These are phyloP conservation scores for Drosophila ustulata DNA, from an alignment of 2,888 invertebrate species.

Conservation along the genomic window DNA sequence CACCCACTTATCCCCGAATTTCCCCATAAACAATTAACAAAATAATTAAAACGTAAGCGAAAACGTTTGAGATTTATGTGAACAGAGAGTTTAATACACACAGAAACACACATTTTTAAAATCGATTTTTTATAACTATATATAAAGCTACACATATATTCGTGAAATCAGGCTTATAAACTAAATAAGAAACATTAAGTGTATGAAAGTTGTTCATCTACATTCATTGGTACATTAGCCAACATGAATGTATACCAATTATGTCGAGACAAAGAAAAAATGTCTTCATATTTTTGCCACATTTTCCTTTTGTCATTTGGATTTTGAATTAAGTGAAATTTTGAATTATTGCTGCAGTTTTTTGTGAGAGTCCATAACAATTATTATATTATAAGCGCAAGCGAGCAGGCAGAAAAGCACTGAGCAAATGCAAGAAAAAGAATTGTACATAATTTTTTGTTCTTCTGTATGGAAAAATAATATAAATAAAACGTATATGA, in stretches of 20 bases:
- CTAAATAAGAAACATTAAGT: slow-evolving; percentile 35
- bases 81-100: slow-evolving; percentile 37
- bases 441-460: slow-evolving; percentile 73
- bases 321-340: slow-evolving; percentile 49
- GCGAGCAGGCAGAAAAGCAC: slow-evolving; percentile 19
- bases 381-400: slow-evolving; percentile 41
- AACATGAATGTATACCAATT: slow-evolving; percentile 18
- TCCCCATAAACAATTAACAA: slow-evolving; percentile 3
- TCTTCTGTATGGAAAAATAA: slow-evolving; percentile 73
- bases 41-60: slow-evolving; percentile 1
- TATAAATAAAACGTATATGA: slow-evolving; percentile 75
- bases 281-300: slow-evolving; percentile 33
- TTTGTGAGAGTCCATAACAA: slow-evolving; percentile 51
- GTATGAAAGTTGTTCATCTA: slow-evolving; percentile 62
- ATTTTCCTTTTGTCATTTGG: slow-evolving; percentile 20
- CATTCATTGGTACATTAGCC: slow-evolving; percentile 32
- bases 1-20: neutral
- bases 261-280: slow-evolving; percentile 7
- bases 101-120: slow-evolving; percentile 42
- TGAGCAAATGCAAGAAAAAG: slow-evolving; percentile 33
- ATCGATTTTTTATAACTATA: slow-evolving; percentile 42
- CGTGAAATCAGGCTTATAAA: slow-evolving; percentile 43
- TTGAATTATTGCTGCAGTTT: slow-evolving; percentile 23
- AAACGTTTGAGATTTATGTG: slow-evolving; percentile 47
- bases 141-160: slow-evolving; percentile 21